Base-by-base conservation (phyloP, 2,888 invertebrate species). In the Agrochola lychnidis region DNA sequence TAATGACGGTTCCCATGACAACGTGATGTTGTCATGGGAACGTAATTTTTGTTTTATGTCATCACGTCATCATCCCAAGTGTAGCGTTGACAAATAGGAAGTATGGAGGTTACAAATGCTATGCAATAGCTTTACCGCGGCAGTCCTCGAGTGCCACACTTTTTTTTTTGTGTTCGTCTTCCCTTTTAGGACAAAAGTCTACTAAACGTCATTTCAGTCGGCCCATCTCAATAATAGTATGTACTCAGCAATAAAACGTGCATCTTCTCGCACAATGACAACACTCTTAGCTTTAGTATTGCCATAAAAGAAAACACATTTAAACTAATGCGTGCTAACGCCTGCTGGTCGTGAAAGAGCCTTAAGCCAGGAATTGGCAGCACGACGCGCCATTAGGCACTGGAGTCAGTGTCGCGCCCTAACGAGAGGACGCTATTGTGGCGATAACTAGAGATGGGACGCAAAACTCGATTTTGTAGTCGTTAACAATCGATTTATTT, bases 311-410 rank as follows among this genome's bases (percentile, higher is more conserved):
- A 84, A 83, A 89, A 88, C 76, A 84, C 88, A 89, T 88, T 85
- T 84, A 84, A 82, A 85, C 80, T 85, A 86, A 89, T 86, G 89
- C 84, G 83, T 86, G 82, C 79, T 73, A 78, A 82, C 85, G 86
- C 85, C 78, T 87, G 87, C 69, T 73, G 70, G 67, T 88, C 88
- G 87, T 86, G 89, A 88, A 87, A 88, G 84, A 81, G 87, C 81
- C 86, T 84, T 83, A 85, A 86, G 89, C 83, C 73, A 81, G 67
- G 62, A 85, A 88, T 88, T 88, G 89, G 84, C 84, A 85, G 79
- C 89, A 90, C 89, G 89, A 90, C 82, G 84, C 62, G 81, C 90
- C 88, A 89, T 89, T 89, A 89, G 86, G 77, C 72, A 70, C 70
- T 61, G 66, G 70, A 84, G 85, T 81, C 84, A 85, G 87, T 87